Base-by-base conservation (phyloP, 1,140 invertebrate genomes). In the Fopius arisanus region DNA sequence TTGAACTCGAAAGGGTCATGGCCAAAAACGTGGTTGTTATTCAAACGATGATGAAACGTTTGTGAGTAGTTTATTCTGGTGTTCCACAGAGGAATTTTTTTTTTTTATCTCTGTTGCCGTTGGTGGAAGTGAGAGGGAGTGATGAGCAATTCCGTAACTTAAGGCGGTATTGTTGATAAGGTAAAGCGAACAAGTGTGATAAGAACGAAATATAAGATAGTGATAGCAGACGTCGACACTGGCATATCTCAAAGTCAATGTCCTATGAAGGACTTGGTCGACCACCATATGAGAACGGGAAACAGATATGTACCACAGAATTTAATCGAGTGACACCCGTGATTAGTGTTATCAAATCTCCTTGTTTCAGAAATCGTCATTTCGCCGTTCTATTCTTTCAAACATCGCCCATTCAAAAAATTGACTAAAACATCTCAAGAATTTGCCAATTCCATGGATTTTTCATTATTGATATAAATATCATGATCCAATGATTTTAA, bases 201-300 rank as follows among this genome's bases (percentile, higher is more conserved):
- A 73, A 73, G 71, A 28, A 1, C 71, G 48, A 73, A 72, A 73
- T 48, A n/a, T 73, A 67, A 73, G 65, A 73, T 73, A 73, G 71
- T 67, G 62, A 31, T 33, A 72, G 63, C 68, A 79, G 75, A 63
- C 75, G 77, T 80, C 79, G 81, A 82, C 75, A 72, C 54, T 74
- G 67, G 80, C 79, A 82, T 88, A 87, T 87, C 86, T 87, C 86
- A 88, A 88, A 88, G 86, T 87, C 86, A 88, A 88, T 88, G 86
- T 87, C 86, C 86, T 88, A 86, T 86, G 85, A 86, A 87, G 85
- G 81, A 86, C 83, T 86, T 81, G 62, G 62, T 65, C 62, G 26
- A 65, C 62, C 54, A 29, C 66, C 74, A 77, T 75, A 70, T 79
- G 77, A 74, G 74, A 77, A 83, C 77, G 75, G 80, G 21, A 73